Evolutionary conservation across 2,797 vertebrate species (phyloP).

Genomic region (Trichosurus vulpecula): DNA sequence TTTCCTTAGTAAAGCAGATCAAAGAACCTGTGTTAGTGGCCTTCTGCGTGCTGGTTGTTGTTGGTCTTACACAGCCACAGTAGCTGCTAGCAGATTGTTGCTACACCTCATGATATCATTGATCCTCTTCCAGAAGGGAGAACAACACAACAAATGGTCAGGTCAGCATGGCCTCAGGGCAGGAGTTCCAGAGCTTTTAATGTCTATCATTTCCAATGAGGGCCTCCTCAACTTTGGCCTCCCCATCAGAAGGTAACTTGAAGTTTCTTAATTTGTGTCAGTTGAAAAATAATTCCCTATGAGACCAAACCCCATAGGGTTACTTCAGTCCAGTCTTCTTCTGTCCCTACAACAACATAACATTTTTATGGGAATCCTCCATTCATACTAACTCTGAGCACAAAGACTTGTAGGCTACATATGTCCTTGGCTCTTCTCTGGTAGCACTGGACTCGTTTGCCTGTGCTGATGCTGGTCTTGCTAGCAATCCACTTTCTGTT

Average conservation of each 20-base stretch:
- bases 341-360: background rate
- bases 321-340: background rate
- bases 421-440: background rate
- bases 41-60: too few species aligned
- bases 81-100: too few species aligned
- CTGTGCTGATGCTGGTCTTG: background rate
- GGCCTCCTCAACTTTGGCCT: background rate
- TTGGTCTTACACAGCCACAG: too few species aligned
- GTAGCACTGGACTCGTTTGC: background rate
- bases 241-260: background rate
- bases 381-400: background rate
- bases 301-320: background rate
- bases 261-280: background rate
- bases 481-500: background rate
- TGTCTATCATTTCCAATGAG: background rate
- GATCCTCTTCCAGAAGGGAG: background rate
- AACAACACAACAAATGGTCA: background rate
- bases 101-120: background rate
- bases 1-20: too few species aligned
- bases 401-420: background rate
- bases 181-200: background rate
- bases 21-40: too few species aligned
- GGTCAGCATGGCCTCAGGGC: background rate
- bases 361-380: background rate
- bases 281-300: background rate